A percentile compares a stretch with the other conserved stretches of the same genome.
phyloP scores from a whole-genome alignment of 2,888 invertebrate genomes.

The Polyommatus icarus region DNA sequence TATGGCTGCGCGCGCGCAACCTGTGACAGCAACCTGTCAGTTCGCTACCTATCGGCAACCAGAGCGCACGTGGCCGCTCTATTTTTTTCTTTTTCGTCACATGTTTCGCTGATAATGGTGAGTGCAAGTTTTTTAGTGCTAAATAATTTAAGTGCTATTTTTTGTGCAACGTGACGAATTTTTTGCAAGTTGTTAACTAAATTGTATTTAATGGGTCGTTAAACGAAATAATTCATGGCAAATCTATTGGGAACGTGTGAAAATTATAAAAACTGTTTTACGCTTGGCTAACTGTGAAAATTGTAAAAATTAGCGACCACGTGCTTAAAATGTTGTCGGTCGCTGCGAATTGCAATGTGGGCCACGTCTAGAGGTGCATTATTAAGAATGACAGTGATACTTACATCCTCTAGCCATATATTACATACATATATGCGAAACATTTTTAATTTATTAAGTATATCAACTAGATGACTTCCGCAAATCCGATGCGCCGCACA shows the following conservation, averaged over 20 bases:
- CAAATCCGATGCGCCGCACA: too few species aligned
- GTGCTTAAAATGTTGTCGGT: background rate
- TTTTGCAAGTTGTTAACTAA: background rate
- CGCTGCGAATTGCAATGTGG: background rate
- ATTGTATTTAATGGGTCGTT: background rate
- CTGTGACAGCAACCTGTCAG: constrained; percentile 2
- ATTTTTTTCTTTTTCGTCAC: background rate
- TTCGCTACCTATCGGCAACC: background rate
- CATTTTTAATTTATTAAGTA: background rate
- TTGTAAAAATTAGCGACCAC: background rate
- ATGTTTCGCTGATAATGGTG: constrained; percentile 27
- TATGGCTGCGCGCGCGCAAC: constrained; percentile 2
- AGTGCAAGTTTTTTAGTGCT: constrained; percentile 5
- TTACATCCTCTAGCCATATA: background rate
- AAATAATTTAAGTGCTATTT: background rate
- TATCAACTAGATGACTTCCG: background rate
- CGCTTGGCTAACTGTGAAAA: background rate
- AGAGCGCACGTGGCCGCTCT: background rate
- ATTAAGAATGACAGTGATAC: background rate
- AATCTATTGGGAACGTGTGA: background rate
- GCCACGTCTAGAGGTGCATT: background rate
- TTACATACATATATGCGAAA: background rate
- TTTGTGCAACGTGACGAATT: background rate
- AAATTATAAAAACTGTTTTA: background rate
- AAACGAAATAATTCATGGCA: background rate